These are phyloP conservation scores for Akabosia matsudoensis DNA, from an alignment of 1,140 invertebrate species.

Conservation along the genomic window DNA sequence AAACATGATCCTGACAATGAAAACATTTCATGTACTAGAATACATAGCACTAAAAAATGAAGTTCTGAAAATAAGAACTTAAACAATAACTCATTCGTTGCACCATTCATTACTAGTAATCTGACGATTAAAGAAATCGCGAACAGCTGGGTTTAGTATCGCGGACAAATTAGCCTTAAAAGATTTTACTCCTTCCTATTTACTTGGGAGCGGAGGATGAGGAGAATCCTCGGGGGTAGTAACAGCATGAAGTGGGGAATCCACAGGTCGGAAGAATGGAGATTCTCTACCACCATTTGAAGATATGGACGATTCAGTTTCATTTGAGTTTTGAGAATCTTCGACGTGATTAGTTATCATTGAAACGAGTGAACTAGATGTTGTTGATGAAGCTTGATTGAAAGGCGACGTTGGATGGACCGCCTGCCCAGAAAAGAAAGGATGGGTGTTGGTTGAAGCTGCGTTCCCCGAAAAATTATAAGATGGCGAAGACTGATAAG, in stretches of 20 bases:
- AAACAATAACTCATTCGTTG: neutral
- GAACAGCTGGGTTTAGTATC: neutral
- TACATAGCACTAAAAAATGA: too few relatives aligned
- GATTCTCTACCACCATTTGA: slow-evolving; percentile 39
- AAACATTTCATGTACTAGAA: too few relatives aligned
- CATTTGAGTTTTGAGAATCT: slow-evolving; percentile 45
- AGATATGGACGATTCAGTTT: slow-evolving; percentile 40
- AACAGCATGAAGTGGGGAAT: slow-evolving; percentile 37
- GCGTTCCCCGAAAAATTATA: neutral
- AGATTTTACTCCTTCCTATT: neutral
- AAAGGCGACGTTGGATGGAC: slow-evolving; percentile 7
- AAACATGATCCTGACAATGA: neutral
- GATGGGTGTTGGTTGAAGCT: neutral
- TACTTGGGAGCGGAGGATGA: slow-evolving; percentile 20
- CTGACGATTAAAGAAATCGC: neutral
- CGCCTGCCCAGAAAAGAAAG: neutral
- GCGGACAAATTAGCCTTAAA: neutral
- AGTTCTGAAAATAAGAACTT: too few relatives aligned
- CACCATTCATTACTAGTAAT: neutral
- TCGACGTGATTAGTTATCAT: slow-evolving; percentile 34
- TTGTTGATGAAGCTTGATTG: slow-evolving; percentile 18
- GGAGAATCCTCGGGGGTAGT: slow-evolving; percentile 40
- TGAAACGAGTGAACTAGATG: slow-evolving; percentile 25
- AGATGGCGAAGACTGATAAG: neutral
- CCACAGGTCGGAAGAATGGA: slow-evolving; percentile 41